Conservation (phyloP, 2,888 invertebrate species). For the Eudemis profundana region DNA sequence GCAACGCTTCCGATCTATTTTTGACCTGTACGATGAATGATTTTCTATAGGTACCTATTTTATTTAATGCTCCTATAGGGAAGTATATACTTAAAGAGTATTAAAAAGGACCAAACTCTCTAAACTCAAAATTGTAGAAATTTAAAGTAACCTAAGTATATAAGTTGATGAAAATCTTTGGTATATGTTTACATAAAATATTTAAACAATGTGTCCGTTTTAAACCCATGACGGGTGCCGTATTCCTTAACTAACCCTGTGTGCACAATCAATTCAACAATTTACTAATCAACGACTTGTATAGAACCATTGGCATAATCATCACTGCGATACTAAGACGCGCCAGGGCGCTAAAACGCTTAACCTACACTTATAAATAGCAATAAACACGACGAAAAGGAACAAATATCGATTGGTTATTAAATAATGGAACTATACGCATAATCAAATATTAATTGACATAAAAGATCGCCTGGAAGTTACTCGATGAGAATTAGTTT, state of each 20-base stretch:
- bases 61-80: no score
- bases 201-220: not conserved
- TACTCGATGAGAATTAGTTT: not conserved
- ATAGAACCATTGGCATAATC: slow-evolving; percentile 45
- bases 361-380: slow-evolving; percentile 14
- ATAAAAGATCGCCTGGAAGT: not conserved
- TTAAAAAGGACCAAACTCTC: no score
- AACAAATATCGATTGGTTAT: slow-evolving; percentile 8
- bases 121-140: no score
- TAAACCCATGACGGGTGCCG: not conserved
- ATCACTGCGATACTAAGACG: slow-evolving; percentile 11
- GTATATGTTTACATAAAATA: no score
- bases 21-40: no score
- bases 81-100: no score
- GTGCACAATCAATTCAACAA: slow-evolving; percentile 57
- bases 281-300: slow-evolving; percentile 56
- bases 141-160: no score
- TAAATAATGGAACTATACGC: slow-evolving; percentile 2
- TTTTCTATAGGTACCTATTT: no score
- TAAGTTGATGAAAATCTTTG: no score
- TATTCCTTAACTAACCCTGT: slow-evolving; percentile 40
- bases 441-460: slow-evolving; percentile 18
- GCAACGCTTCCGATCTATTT: no score
- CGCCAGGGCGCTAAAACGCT: slow-evolving; percentile 2
- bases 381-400: slow-evolving; percentile 16